Base-by-base conservation (phyloP, 2,888 invertebrate species). In the Sicus ferrugineus region DNA sequence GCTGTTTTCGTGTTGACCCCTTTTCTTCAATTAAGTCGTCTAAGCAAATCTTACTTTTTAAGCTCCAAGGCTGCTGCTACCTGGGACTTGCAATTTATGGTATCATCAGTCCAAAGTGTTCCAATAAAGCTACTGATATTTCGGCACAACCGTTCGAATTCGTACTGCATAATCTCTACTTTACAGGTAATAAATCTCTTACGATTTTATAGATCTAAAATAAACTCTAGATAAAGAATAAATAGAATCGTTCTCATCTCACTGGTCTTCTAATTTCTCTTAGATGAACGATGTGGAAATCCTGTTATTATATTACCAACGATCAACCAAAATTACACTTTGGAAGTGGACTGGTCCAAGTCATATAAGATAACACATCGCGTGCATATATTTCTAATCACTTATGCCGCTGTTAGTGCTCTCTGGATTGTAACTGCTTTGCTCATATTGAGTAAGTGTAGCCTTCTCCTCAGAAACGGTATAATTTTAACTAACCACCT, bases 71-170 rank as follows among this genome's bases (percentile, higher is more conserved):
- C 31, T 58, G 73, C 46, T 52, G 73, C 5, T 84, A 83, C 70
- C 68, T 82, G 56, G 81, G 77, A n/a, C 74, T 82, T 21, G 68
- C 81, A 28, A 72, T 81, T 73, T 82, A 80, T 80, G 83, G 84
- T 16, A 77, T 83, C 6, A 77, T 77, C 7, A 23, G 76, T 38
- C 74, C 77, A 14, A 69, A 77, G 42, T 84, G 84, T 50, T 71
- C 75, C 9, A 69, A 72, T 7, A 67, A 70, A 1, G 74, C 75
- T 14, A 67, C 76, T 16, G 71, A 79, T 59, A 75, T 81, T 62
- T 56, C 70, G 1, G 16, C 61, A 0, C 71, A 80, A 1, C 80
- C 81, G 0, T 80, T 83, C 42, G 74, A 76, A 68, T 83, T 82
- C 70, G 78, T 78, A n/a, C 75, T 81, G 75, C 75, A 81, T 64